Percentiles rank a stretch among this genome's conserved stretches.
Evolutionary conservation across 92 coral and sea anemone genomes (phyloP).

Genomic region (Porites evermanni): DNA sequence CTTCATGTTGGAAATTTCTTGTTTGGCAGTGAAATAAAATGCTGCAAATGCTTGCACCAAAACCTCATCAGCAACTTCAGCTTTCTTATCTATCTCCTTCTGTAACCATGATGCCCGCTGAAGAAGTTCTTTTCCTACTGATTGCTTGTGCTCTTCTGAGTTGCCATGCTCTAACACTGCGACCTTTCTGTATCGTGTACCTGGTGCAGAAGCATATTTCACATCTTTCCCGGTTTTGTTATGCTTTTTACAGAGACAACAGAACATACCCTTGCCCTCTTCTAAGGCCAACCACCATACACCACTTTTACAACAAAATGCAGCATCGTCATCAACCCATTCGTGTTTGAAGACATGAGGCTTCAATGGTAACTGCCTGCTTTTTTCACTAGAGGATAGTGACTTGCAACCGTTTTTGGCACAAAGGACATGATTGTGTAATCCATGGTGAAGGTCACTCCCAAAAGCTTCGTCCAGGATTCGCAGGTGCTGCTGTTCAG

Average conservation of each 20-base stretch:
- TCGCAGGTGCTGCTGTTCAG: too few relatives aligned
- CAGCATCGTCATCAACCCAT: neutral
- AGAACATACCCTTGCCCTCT: neutral
- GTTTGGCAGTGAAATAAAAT: constrained; percentile 40
- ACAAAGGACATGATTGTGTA: neutral
- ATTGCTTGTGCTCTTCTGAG: constrained; percentile 34
- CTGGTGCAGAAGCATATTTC: constrained; percentile 24
- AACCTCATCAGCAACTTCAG: constrained; percentile 43
- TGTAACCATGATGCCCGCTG: constrained; percentile 45
- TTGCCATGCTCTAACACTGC: constrained; percentile 28
- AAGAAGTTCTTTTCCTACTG: constrained; percentile 27
- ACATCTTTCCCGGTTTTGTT: constrained; percentile 18
- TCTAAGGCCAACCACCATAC: neutral
- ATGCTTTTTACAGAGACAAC: constrained; percentile 43
- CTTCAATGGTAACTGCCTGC: neutral
- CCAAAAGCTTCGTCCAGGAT: too few relatives aligned
- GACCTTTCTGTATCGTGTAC: constrained; percentile 39
- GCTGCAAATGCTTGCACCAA: constrained; percentile 42
- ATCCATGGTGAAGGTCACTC: too few relatives aligned
- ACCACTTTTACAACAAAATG: neutral
- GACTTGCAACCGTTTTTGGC: neutral
- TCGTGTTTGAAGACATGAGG: neutral
- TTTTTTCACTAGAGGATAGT: neutral
- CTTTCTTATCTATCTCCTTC: constrained; percentile 37
- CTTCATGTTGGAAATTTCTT: constrained; percentile 42